Evolutionary conservation across 2,113 vertebrate genomes (phyloP), one percentile per base, ranked within the genome.

Genomic region (Cyprinodon brontotheroides): DNA sequence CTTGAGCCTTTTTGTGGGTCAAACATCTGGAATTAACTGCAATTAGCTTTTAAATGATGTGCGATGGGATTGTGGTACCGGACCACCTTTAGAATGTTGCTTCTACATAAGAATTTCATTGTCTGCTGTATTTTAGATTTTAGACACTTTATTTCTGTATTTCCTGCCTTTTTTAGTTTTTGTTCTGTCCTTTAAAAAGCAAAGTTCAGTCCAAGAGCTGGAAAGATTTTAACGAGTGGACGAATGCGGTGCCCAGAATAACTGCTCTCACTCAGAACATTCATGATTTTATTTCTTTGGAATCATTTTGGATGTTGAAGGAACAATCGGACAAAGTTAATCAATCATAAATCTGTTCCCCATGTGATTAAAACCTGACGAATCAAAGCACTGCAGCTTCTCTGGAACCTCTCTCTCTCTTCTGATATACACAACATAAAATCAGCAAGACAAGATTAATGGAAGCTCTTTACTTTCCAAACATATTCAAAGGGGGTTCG

Each of bases 101-200:
- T 43, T 43, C 36, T n/a, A 7, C 11, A 40, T 20, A 15, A 15
- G 39, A 40, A 63, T 45, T 45, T 45, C 11, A 8, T 11, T 45
- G 43, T 45, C 9, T 45, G 43, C 43, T 11, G 8, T 57, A 3
- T 53, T 53, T 17, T 53, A 2, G 5, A 6, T 57, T 29, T 57
- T 57, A 4, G 17, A 3, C 17, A 3, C 10, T 57, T 9, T 57
- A 8, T 2, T 57, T 57, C 5, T 57, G 50, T 37, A 14, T 66
- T 74, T 68, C 20, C 4, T 47, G 39, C 41, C n/a, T 41, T 67
- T 4, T 67, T 74, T 11, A 74, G 43, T 47, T 63, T 69, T 76
- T 64, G 7, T 39, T 10, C 62, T 4, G 17, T 39, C 38, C 41
- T 36, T 69, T 45, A 63, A 62, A 36, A 29, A 63, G 60, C 17